These are phyloP conservation scores for Enteromius paludinosus DNA, from an alignment of 2,797 vertebrate species.

Conservation along the genomic window DNA sequence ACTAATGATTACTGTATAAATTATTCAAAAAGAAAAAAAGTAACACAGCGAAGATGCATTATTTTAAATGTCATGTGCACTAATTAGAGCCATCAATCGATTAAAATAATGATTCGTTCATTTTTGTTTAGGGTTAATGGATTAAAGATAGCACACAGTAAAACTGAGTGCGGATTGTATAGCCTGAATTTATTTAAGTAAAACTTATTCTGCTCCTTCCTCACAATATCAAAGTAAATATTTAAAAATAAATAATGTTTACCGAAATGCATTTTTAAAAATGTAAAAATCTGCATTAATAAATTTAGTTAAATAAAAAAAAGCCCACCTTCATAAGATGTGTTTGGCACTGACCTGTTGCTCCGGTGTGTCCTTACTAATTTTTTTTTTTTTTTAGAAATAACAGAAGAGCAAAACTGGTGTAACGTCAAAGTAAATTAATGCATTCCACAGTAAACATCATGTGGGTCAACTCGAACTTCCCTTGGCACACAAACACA, in stretches of 20 bases:
- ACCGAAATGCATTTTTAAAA: neutral
- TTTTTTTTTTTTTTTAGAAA: neutral
- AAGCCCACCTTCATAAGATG: neutral
- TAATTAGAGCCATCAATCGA: neutral
- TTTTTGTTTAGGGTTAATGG: neutral
- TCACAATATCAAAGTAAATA: neutral
- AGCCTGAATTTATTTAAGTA: neutral
- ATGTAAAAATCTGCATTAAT: neutral
- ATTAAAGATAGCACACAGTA: neutral
- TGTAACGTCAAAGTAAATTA: neutral
- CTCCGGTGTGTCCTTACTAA: neutral
- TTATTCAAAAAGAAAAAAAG: slow-evolving; percentile 26
- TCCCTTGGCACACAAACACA: neutral
- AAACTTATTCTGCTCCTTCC: neutral
- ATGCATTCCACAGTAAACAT: neutral
- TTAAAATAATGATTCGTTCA: neutral
- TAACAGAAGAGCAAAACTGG: neutral
- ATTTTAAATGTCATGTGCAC: slow-evolving; percentile 7
- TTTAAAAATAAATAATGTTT: too few relatives aligned
- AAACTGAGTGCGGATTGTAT: neutral
- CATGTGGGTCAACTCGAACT: neutral
- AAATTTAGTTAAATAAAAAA: neutral
- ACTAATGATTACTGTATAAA: neutral
- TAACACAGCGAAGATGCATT: neutral
- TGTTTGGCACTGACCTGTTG: neutral